Base-by-base conservation (phyloP, 2,888 invertebrate genomes). In the Epirrita christyi region DNA sequence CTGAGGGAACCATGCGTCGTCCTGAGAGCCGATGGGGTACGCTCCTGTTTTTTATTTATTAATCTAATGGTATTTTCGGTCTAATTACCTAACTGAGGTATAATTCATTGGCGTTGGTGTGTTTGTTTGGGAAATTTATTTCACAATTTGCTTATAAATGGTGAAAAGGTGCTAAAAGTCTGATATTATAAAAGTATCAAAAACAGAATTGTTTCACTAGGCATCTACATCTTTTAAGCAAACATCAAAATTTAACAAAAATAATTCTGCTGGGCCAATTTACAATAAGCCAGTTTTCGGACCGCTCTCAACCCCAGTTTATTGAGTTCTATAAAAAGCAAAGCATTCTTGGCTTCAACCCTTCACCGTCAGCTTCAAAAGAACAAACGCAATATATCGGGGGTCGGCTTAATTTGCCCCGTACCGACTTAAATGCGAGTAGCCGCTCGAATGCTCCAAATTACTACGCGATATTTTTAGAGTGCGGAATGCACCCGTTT, bases 261-360 rank as follows among this genome's bases (percentile, higher is more conserved):
- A n/a, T n/a, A n/a, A 53, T 53, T 58, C 21, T 49, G 41, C 55
- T 47, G 47, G 47, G 40, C 51, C 40, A 59, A 41, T 45, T 46
- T 47, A 53, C 46, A 55, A 59, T 52, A 55, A 55, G 43, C 51
- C 51, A 29, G 51, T 46, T 50, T 57, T 55, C 49, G 45, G 56
- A 44, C 29, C 53, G 40, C 53, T 58, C 40, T 54, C 43, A 49
- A 49, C 79, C 84, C 80, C 75, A 69, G 74, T 80, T 82, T 85
- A 88, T 86, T 85, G 85, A 83, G 83, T 81, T 84, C 80, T 85
- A 84, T 88, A 92, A 92, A 92, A 92, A 92, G 86, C 89, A 87
- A 89, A 88, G 92, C 91, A 92, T 92, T 92, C 92, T 92, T 92
- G 89, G 87, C 88, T 72, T 87, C 86, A 92, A 92, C 92, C 92